phyloP scores from a whole-genome alignment of 2,113 vertebrate species.

The Fregetta grallaria region DNA sequence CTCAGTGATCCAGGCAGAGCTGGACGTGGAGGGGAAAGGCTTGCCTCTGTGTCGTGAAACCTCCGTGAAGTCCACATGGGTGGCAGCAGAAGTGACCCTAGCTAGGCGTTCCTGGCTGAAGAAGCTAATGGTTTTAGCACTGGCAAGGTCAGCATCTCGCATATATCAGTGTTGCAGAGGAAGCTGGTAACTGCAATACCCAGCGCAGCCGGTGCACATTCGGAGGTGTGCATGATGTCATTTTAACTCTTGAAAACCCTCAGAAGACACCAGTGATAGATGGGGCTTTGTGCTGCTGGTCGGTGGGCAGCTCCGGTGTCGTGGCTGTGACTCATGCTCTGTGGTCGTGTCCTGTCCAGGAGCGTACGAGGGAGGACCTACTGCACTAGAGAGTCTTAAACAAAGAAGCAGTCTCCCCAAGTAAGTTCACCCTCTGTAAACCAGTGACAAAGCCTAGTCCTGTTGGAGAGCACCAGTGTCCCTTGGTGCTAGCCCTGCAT shows the following conservation, averaged over 20 bases:
- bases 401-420: not conserved
- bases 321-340: not conserved
- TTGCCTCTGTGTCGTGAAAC: fast-evolving
- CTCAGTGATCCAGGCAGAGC: not conserved
- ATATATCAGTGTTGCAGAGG: not conserved
- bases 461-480: not conserved
- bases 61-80: fast-evolving
- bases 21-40: not conserved
- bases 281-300: not conserved
- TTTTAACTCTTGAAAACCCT: not conserved
- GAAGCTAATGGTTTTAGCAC: fast-evolving
- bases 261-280: not conserved
- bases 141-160: not conserved
- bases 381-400: fast-evolving
- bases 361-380: fast-evolving
- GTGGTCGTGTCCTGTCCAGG: not conserved
- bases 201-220: not conserved
- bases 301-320: fast-evolving
- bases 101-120: not conserved
- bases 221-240: not conserved
- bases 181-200: not conserved
- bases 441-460: not conserved
- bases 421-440: not conserved
- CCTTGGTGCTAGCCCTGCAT: not conserved
- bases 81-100: not conserved